Percentiles rank a stretch among this genome's conserved stretches.
Conservation (phyloP, 2,797 vertebrate genomes). For the Ataeniobius toweri region DNA sequence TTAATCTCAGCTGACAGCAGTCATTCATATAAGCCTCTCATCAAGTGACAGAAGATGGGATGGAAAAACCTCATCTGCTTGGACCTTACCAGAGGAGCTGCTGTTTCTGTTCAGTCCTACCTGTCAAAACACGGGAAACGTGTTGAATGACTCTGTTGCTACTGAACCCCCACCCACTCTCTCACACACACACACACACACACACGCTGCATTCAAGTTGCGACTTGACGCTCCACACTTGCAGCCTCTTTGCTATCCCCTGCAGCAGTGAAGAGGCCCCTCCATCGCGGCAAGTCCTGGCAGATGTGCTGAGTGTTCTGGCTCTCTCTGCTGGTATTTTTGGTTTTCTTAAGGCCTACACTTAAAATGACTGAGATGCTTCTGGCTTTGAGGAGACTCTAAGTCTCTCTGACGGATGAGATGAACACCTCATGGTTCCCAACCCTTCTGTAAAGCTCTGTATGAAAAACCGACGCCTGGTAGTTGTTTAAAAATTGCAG, state of each 20-base stretch:
- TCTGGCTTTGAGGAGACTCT: conserved; percentile 65
- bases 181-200: conserved; percentile 8
- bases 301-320: conserved; percentile 70
- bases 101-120: conserved; percentile 52
- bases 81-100: neutral
- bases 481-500: neutral
- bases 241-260: conserved; percentile 10
- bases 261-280: conserved; percentile 49
- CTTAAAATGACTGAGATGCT: conserved; percentile 79
- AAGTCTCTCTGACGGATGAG: conserved; percentile 42
- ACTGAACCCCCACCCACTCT: neutral
- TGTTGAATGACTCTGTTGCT: conserved; percentile 31
- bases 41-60: neutral
- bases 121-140: conserved; percentile 70
- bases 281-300: conserved; percentile 69
- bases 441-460: conserved; percentile 5
- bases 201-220: neutral
- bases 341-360: conserved; percentile 70
- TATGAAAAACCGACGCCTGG: neutral
- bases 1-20: neutral
- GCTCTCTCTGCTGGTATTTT: conserved; percentile 68
- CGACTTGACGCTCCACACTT: neutral
- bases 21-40: neutral
- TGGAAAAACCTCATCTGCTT: neutral
- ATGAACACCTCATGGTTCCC: neutral